Conservation (phyloP, 2,113 vertebrate genomes). For the Dipodomys spectabilis region DNA sequence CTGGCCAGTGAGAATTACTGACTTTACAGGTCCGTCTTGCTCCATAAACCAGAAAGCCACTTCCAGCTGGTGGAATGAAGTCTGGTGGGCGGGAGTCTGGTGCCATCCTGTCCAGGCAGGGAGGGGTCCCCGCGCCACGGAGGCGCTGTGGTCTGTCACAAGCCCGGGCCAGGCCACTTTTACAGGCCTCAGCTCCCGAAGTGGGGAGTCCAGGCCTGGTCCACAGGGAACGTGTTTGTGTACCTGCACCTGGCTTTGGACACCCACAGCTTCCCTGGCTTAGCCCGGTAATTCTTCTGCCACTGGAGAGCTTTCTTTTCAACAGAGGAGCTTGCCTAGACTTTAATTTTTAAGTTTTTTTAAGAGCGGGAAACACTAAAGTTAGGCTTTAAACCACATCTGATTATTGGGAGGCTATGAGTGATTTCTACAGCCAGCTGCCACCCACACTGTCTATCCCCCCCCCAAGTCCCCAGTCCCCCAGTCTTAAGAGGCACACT, state of each 20-base stretch:
- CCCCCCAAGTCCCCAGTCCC: neutral
- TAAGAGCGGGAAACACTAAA: neutral
- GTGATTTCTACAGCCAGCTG: conserved; percentile 51
- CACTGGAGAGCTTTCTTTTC: conserved; percentile 31
- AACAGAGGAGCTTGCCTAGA: conserved; percentile 25
- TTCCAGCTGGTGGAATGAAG: conserved; percentile 49
- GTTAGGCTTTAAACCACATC: conserved; percentile 45
- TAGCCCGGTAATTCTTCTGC: neutral
- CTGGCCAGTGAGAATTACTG: conserved; percentile 52
- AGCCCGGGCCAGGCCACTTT: conserved; percentile 12
- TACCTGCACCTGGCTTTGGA: neutral
- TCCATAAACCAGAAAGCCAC: conserved; percentile 71
- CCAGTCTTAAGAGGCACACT: conserved; percentile 4
- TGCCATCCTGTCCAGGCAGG: conserved; percentile 49
- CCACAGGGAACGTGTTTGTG: conserved; percentile 11
- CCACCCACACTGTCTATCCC: neutral
- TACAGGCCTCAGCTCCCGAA: neutral
- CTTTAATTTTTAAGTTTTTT: conserved; percentile 33
- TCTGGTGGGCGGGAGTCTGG: conserved; percentile 39
- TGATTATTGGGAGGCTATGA: conserved; percentile 24
- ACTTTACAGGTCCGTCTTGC: conserved; percentile 60
- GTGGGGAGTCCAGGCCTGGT: conserved; percentile 1
- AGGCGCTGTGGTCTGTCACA: conserved; percentile 23
- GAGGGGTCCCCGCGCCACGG: neutral
- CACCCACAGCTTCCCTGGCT: neutral